Conservation (phyloP, 2,888 invertebrate genomes). For the Caenorhabditis wallacei region DNA sequence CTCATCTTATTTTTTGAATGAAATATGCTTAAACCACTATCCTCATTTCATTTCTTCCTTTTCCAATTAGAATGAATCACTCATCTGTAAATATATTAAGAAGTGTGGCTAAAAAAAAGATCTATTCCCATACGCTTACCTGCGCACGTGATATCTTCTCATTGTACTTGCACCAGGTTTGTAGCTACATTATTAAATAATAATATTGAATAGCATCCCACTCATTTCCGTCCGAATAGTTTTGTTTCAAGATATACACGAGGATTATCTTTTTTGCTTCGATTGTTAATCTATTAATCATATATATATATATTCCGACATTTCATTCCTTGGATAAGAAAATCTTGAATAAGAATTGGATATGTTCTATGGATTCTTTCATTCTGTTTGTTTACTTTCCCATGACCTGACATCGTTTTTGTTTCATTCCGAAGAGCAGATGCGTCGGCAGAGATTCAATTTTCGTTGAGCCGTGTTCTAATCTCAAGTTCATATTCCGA, state of each 20-base stretch:
- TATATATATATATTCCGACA: background rate
- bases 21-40: slow-evolving; percentile 48
- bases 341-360: background rate
- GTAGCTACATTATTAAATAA: background rate
- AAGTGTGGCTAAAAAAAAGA: background rate
- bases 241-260: slow-evolving; percentile 6
- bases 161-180: background rate
- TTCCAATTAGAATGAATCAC: slow-evolving; percentile 22
- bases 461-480: background rate
- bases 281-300: slow-evolving; percentile 13
- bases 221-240: background rate
- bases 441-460: slow-evolving; percentile 1
- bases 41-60: background rate
- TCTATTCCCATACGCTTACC: background rate
- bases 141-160: background rate
- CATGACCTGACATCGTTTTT: slow-evolving; percentile 38
- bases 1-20: slow-evolving; percentile 45
- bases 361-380: slow-evolving; percentile 42
- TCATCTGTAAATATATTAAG: background rate
- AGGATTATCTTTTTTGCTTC: slow-evolving; percentile 17
- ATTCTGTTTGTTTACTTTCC: slow-evolving; percentile 46
- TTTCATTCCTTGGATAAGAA: background rate
- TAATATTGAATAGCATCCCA: slow-evolving; percentile 2
- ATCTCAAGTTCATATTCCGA: background rate
- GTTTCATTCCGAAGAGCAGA: slow-evolving; percentile 30